phyloP scores from a whole-genome alignment of 30 jellyfish, hydroid and myxozoan genomes.

The Cassiopea andromeda region DNA sequence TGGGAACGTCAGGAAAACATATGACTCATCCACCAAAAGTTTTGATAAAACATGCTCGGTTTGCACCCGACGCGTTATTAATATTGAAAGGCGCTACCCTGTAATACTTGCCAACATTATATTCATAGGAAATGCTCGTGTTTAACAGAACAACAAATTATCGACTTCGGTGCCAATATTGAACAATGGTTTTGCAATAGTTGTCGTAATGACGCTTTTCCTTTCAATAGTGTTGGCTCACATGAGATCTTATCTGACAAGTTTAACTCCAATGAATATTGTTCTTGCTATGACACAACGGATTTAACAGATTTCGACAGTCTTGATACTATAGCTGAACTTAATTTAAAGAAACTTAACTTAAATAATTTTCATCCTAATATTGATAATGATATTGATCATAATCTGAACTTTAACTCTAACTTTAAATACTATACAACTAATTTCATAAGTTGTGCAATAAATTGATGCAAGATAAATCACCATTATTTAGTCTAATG shows the following conservation, averaged over 20 bases:
- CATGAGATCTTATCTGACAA: not conserved
- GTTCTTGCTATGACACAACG: conserved; percentile 4
- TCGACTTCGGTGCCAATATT: not conserved
- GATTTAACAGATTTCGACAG: conserved; percentile 13
- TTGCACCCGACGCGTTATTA: conserved; percentile 4
- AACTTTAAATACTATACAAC: not conserved
- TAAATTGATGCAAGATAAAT: not conserved
- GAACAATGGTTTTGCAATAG: conserved; percentile 24
- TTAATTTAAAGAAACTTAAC: not conserved
- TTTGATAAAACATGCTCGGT: conserved; percentile 8
- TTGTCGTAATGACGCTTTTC: conserved; percentile 4
- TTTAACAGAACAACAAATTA: conserved; percentile 1
- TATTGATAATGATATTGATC: conserved; percentile 9
- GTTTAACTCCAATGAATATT: conserved; percentile 21
- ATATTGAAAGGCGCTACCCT: conserved; percentile 25
- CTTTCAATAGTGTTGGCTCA: conserved; percentile 7
- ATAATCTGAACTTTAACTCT: conserved; percentile 4
- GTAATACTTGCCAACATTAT: not conserved
- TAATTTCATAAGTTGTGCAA: conserved; percentile 10
- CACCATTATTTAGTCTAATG: conserved; percentile 8
- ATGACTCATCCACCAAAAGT: not conserved
- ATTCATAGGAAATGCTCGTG: conserved; percentile 24
- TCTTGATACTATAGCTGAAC: conserved; percentile 1
- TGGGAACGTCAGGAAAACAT: not conserved
- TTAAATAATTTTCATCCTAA: conserved; percentile 1